Evolutionary conservation across 2,797 vertebrate species (phyloP).

Genomic region (Typhlichthys eigenmanni): DNA sequence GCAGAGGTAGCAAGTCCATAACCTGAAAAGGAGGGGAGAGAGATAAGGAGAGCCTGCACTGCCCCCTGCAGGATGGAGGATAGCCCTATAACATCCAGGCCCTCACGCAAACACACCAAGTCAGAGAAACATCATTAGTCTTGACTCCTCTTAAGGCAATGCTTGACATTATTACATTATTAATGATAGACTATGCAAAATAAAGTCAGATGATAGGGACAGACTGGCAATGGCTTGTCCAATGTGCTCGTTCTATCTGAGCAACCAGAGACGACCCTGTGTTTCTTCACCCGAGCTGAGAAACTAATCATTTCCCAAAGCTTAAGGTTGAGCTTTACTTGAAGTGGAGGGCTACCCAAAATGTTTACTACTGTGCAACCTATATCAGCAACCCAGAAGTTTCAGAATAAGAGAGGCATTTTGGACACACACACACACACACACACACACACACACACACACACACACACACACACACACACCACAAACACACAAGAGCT

Average conservation of each 20-base stretch:
- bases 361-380: no score
- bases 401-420: no score
- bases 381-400: no score
- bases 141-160: constrained; percentile 10
- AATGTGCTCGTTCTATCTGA: no score
- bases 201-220: neutral
- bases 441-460: no score
- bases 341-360: no score
- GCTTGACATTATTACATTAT: neutral
- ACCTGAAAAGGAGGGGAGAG: constrained; percentile 71
- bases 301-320: neutral
- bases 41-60: constrained; percentile 41
- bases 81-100: constrained; percentile 60
- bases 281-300: neutral
- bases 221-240: no score
- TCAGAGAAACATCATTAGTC: constrained; percentile 35
- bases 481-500: no score
- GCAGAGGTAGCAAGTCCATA: constrained; percentile 56
- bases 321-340: no score
- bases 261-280: no score
- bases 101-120: constrained; percentile 44
- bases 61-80: constrained; percentile 58
- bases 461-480: no score
- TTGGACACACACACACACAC: no score
- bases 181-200: neutral